Evolutionary conservation across 2,888 invertebrate species (phyloP).

Genomic region (Conus canariensis): DNA sequence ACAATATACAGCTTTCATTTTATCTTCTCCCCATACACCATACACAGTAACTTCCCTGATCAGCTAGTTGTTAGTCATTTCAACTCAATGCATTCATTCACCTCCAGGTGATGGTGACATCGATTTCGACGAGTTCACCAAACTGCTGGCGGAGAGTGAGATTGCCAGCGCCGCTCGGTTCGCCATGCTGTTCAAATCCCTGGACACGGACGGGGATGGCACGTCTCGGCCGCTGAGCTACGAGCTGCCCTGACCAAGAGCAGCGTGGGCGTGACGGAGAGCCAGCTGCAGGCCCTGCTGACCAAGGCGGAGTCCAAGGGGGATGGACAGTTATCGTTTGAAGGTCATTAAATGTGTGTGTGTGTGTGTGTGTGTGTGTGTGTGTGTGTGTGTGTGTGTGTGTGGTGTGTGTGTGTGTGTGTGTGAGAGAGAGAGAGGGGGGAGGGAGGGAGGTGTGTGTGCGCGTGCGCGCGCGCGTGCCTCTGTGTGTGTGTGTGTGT

Average conservation of each 20-base stretch:
- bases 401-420: not conserved
- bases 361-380: not conserved
- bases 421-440: not conserved
- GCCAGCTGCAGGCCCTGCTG: conserved; percentile 41
- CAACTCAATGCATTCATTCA: too few relatives aligned
- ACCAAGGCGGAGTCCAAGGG: conserved; percentile 39
- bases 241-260: conserved; percentile 42
- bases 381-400: not conserved
- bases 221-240: conserved; percentile 46
- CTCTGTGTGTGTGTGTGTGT: too few relatives aligned
- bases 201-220: conserved; percentile 48
- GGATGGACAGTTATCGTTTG: conserved; percentile 38
- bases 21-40: too few relatives aligned
- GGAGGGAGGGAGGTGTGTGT: not conserved
- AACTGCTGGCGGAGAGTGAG: conserved; percentile 48
- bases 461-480: too few relatives aligned
- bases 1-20: too few relatives aligned
- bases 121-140: conserved; percentile 48
- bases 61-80: too few relatives aligned
- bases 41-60: too few relatives aligned
- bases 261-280: conserved; percentile 39
- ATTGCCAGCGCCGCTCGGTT: conserved; percentile 44
- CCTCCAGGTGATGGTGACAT: conserved; percentile 45
- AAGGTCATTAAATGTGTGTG: not conserved
- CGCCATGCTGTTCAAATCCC: conserved; percentile 48